Base-by-base conservation (phyloP, 2,113 vertebrate species). In the Dissostichus mawsoni region DNA sequence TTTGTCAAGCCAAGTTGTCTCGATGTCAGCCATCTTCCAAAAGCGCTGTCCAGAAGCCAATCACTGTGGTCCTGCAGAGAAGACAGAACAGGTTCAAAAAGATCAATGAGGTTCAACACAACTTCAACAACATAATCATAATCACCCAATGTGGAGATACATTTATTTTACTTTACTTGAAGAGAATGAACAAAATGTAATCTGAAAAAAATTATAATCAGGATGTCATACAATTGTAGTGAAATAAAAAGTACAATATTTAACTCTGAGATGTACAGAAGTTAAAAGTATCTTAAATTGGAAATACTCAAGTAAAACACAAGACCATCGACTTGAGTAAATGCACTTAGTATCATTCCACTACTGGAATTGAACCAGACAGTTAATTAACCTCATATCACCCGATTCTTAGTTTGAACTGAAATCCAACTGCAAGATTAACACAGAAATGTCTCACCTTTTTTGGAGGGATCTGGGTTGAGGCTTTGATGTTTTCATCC, bases 21-120 rank as follows among this genome's bases (percentile, higher is more conserved):
- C 0, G 93, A 90, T 18, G 90, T 62, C 11, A 95, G 80, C 94
- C 93, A 94, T 18, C 84, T 82, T 41, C 94, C 94, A 47, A 92
- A 23, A 61, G 85, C 13, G 12, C 87, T 93, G 76, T 94, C 91
- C 76, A 92, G 62, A 85, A 94, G 63, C 93, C 92, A 93, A 69
- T 93, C 92, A 0, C 69, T 13, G 0, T 13, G 16, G 41, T 64
- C 76, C 94, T 95, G 73, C 45, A 84, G 55, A n/a, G n/a, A 55
- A 75, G 29, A 82, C 3, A 48, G 11, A 78, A n/a, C 50, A 48
- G 41, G 8, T 6, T 41, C 36, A 41, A 8, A 41, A 70, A 11
- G 17, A 14, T 36, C 10, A 45, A 13, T 20, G 9, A n/a, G 29
- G 57, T 11, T 76, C 11, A 72, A 11, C 16, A 5, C 0, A 29